These are phyloP conservation scores for Pentamera pediparva DNA, from an alignment of 53 echinoderm and acorn worm genomes.

Conservation along the genomic window DNA sequence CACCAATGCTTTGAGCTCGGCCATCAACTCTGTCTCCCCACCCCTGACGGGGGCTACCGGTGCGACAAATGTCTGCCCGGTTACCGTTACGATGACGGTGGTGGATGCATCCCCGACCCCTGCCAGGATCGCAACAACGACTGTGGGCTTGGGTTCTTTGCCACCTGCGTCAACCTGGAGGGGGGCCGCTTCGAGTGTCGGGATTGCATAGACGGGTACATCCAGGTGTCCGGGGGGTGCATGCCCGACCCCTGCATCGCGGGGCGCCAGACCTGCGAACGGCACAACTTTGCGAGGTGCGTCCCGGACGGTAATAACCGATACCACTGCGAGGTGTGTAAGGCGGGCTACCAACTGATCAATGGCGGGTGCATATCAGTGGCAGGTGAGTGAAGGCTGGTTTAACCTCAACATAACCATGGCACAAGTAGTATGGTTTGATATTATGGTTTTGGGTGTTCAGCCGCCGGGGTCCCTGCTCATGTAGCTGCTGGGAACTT, in stretches of 20 bases:
- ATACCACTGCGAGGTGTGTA: background rate
- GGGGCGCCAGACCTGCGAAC: background rate
- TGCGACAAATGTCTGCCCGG: background rate
- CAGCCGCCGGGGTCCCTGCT: too few relatives aligned
- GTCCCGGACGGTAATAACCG: background rate
- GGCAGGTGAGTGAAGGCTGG: too few relatives aligned
- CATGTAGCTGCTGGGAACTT: too few relatives aligned
- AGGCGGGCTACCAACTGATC: background rate
- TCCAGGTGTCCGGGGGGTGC: background rate
- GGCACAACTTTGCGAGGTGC: background rate
- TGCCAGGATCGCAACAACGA: background rate
- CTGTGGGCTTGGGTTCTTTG: background rate
- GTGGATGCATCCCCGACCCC: background rate
- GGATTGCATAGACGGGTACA: background rate
- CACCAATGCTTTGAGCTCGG: background rate
- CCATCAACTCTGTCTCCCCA: background rate
- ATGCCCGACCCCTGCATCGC: background rate
- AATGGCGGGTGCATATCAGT: background rate
- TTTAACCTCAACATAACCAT: too few relatives aligned
- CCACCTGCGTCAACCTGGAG: background rate
- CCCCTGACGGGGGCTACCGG: background rate
- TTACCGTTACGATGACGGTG: background rate
- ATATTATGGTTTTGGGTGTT: too few relatives aligned
- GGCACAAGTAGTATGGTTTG: too few relatives aligned
- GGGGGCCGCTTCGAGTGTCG: background rate